Conservation (phyloP, 2,797 vertebrate species). For the Fistularia tabacaria region DNA sequence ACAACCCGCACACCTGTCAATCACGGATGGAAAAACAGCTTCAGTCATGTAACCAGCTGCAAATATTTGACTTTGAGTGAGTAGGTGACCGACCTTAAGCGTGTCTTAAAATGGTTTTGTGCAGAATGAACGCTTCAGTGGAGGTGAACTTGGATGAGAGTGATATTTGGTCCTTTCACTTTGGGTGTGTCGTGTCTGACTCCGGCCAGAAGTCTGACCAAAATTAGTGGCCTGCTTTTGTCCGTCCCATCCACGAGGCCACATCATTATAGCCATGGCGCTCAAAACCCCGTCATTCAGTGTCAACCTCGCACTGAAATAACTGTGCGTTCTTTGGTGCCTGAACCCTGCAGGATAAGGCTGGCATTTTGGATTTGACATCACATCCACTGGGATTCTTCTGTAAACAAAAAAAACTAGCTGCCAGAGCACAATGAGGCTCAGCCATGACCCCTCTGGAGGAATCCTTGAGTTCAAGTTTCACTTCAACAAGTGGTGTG, state of each 20-base stretch:
- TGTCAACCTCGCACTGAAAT: constrained; percentile 61
- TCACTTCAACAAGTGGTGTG: background rate
- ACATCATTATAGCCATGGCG: constrained; percentile 73
- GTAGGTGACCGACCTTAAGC: too few species aligned
- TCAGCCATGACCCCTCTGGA: background rate
- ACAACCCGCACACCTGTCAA: too few species aligned
- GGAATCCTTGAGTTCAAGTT: background rate
- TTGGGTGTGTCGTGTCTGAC: constrained; percentile 72
- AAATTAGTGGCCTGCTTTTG: constrained; percentile 76
- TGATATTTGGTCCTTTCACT: constrained; percentile 27
- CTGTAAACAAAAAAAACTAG: too few species aligned
- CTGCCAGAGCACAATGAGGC: constrained; percentile 6
- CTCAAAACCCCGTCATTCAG: constrained; percentile 64
- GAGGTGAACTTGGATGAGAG: constrained; percentile 21
- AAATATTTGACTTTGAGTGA: background rate
- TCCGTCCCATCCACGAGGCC: constrained; percentile 61
- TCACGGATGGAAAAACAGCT: too few species aligned
- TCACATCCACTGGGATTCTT: constrained; percentile 27
- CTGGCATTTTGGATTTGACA: constrained; percentile 40
- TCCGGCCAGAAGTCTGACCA: constrained; percentile 66
- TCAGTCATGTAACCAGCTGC: too few species aligned
- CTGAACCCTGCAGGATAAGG: background rate
- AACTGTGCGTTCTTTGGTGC: constrained; percentile 21
- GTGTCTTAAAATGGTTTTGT: too few species aligned
- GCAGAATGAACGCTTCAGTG: background rate